A percentile compares a stretch with the other conserved stretches of the same genome.
These are phyloP conservation scores for Rhynchonycteris naso DNA, from an alignment of 2,797 vertebrate genomes.

Conservation along the genomic window DNA sequence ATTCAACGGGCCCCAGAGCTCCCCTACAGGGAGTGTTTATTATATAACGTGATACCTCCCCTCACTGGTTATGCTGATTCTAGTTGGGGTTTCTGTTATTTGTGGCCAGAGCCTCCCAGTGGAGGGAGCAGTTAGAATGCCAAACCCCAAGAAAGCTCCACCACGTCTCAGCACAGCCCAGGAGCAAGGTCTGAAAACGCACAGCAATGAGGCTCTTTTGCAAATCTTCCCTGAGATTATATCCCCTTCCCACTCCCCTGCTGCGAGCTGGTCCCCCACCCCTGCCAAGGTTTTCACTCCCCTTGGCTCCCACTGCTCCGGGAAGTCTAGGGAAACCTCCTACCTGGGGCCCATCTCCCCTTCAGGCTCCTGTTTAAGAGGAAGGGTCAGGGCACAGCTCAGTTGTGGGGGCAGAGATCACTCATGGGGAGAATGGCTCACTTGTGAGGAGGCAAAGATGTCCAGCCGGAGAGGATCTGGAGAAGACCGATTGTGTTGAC, in stretches of 20 bases:
- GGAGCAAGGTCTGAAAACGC: neutral
- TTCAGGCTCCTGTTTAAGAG: neutral
- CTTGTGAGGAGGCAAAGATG: neutral
- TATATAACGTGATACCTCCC: neutral
- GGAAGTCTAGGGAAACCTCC: neutral
- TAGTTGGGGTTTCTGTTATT: neutral
- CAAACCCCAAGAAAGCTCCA: neutral
- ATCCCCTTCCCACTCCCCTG: neutral
- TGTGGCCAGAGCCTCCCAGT: neutral
- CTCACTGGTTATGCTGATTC: neutral
- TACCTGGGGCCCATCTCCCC: rapidly evolving
- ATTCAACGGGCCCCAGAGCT: neutral
- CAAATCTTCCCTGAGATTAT: neutral
- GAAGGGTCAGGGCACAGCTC: neutral
- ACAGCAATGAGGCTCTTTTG: neutral
- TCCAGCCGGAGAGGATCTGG: neutral
- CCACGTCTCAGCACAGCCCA: neutral
- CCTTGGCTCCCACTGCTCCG: neutral
- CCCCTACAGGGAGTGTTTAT: neutral
- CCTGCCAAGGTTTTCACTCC: neutral
- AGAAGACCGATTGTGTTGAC: neutral
- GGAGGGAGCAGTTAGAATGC: neutral
- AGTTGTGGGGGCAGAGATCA: neutral
- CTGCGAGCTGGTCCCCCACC: neutral
- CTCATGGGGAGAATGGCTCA: neutral